A percentile compares a stretch with the other conserved stretches of the same genome.
Conservation (phyloP, 2,113 vertebrate genomes). For the Hymenochirus boettgeri region DNA sequence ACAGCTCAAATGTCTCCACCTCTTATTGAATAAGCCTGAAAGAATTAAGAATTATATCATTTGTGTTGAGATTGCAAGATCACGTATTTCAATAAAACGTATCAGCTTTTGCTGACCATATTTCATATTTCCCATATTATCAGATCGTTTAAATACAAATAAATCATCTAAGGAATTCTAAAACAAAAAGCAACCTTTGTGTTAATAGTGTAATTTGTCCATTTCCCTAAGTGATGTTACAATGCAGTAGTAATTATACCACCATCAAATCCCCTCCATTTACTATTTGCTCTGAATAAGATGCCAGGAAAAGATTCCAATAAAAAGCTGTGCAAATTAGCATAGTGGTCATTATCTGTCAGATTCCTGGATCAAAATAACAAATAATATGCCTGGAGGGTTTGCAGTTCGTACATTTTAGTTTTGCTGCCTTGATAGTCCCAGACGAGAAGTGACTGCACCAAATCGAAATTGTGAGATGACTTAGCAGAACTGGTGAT, state of each 20-base stretch:
- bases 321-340: slow-evolving; percentile 49
- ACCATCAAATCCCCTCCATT: slow-evolving; percentile 41
- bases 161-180: neutral
- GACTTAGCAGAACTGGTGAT: slow-evolving; percentile 70
- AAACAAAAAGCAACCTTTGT: slow-evolving; percentile 3
- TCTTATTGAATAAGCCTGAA: too few species aligned
- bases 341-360: slow-evolving; percentile 57
- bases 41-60: too few species aligned
- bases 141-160: neutral
- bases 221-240: slow-evolving; percentile 5
- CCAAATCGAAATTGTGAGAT: slow-evolving; percentile 68
- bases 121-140: neutral
- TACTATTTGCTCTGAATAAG: slow-evolving; percentile 45
- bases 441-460: slow-evolving; percentile 65
- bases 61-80: too few species aligned
- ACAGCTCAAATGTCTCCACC: too few species aligned
- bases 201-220: slow-evolving; percentile 10
- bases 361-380: slow-evolving; percentile 61
- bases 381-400: slow-evolving; percentile 64
- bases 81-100: too few species aligned
- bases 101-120: neutral
- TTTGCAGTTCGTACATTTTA: slow-evolving; percentile 54
- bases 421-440: slow-evolving; percentile 58
- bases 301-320: slow-evolving; percentile 49
- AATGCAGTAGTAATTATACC: slow-evolving; percentile 25